Evolutionary conservation across 1,140 invertebrate genomes (phyloP).

Genomic region (Drosophila yakuba): DNA sequence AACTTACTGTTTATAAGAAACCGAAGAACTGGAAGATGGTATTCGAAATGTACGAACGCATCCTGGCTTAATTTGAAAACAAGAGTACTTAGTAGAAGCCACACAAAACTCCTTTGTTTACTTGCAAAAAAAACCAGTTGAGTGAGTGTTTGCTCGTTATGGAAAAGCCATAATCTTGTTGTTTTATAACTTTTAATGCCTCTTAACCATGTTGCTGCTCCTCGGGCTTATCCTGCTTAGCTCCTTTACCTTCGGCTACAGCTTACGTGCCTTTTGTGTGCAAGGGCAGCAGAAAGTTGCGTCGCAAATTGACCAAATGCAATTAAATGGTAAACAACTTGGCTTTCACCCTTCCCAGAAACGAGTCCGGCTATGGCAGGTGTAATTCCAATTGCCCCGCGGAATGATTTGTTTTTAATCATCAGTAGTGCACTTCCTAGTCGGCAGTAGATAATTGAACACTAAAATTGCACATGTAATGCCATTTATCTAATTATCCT

Average conservation of each 20-base stretch:
- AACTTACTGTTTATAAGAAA: too few relatives aligned
- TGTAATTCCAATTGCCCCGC: neutral
- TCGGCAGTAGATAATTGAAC: neutral
- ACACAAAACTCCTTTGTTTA: neutral
- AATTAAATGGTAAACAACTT: slow-evolving; percentile 71
- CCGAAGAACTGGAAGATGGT: too few relatives aligned
- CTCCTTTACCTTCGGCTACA: slow-evolving; percentile 4
- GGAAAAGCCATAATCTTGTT: slow-evolving; percentile 70
- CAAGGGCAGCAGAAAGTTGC: slow-evolving; percentile 48
- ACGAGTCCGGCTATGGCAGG: neutral
- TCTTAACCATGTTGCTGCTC: slow-evolving; percentile 55
- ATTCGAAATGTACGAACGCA: neutral
- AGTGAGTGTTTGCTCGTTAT: slow-evolving; percentile 52
- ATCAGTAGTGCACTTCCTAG: slow-evolving; percentile 1
- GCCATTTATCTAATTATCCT: neutral
- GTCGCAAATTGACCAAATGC: slow-evolving; percentile 72
- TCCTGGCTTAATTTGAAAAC: too few relatives aligned
- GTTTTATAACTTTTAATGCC: slow-evolving; percentile 80
- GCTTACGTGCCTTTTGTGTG: slow-evolving; percentile 6
- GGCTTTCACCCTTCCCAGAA: neutral
- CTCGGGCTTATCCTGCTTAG: slow-evolving; percentile 24
- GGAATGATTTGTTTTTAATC: neutral
- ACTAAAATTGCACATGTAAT: neutral
- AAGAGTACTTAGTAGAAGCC: neutral
- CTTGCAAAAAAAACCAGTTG: neutral